These are phyloP conservation scores for Phymorhynchus buccinoides DNA, from an alignment of 1,140 invertebrate genomes.

Conservation along the genomic window DNA sequence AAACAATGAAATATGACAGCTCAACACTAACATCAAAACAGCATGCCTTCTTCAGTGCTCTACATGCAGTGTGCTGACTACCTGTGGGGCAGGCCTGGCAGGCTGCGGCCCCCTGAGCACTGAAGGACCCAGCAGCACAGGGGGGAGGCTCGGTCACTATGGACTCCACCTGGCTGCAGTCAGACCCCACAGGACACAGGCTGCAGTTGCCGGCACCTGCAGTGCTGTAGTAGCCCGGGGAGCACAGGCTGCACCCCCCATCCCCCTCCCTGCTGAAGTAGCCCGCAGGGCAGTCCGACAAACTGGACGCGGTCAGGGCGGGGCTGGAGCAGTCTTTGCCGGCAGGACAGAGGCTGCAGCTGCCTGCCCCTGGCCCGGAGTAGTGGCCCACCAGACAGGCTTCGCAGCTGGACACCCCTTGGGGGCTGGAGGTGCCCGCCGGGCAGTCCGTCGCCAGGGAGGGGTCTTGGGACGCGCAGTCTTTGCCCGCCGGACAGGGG, in stretches of 20 bases:
- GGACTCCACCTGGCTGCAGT: too few species aligned
- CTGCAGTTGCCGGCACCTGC: conserved; percentile 57
- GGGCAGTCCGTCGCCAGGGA: conserved; percentile 52
- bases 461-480: conserved; percentile 44
- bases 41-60: too few species aligned
- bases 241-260: conserved; percentile 48
- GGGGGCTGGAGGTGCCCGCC: conserved; percentile 59
- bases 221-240: conserved; percentile 60
- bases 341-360: conserved; percentile 54
- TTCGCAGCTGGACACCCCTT: conserved; percentile 52
- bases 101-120: conserved; percentile 44
- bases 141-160: conserved; percentile 56
- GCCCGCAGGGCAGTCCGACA: conserved; percentile 44
- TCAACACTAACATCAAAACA: too few species aligned
- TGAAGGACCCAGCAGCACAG: conserved; percentile 64
- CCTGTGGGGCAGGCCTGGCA: conserved; percentile 67
- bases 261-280: conserved; percentile 39
- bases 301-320: conserved; percentile 30
- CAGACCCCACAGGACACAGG: conserved; percentile 64
- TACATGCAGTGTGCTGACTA: too few species aligned
- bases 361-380: conserved; percentile 35
- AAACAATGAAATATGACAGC: too few species aligned
- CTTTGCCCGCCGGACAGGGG: conserved; percentile 65
- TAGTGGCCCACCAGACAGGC: conserved; percentile 62
- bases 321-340: conserved; percentile 51